Conservation (phyloP, 2,888 invertebrate genomes). For the Lordiphosa fenestrarum region DNA sequence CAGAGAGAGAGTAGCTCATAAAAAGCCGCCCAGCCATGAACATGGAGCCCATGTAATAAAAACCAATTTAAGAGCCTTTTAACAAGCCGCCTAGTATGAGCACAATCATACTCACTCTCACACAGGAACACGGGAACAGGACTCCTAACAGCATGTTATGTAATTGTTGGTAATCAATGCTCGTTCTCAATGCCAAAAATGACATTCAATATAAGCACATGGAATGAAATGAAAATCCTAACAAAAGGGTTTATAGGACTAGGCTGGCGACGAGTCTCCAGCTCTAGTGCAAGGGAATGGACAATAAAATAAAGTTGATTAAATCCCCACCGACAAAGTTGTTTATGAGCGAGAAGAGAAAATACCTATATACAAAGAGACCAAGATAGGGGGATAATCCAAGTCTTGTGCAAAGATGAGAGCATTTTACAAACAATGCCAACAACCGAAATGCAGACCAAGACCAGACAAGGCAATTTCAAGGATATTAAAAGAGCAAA, state of each 20-base stretch:
- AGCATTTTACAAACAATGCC: constrained; percentile 31
- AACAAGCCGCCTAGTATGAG: constrained; percentile 21
- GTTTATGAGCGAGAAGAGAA: constrained; percentile 30
- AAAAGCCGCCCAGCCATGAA: constrained; percentile 19
- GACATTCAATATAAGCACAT: constrained; percentile 27
- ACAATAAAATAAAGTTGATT: constrained; percentile 55
- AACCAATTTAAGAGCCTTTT: constrained; percentile 44
- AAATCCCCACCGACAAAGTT: constrained; percentile 41
- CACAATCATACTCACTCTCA: background rate
- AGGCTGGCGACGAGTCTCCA: constrained; percentile 7
- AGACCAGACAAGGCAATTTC: constrained; percentile 20
- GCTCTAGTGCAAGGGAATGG: constrained; percentile 7
- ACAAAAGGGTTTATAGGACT: constrained; percentile 18
- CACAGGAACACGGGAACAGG: constrained; percentile 14
- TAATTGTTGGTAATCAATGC: constrained; percentile 44
- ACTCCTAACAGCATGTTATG: constrained; percentile 9
- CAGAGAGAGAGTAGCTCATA: constrained; percentile 10
- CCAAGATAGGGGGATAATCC: constrained; percentile 14
- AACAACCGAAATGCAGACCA: constrained; percentile 20
- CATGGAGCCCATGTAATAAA: constrained; percentile 34
- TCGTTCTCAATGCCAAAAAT: constrained; percentile 18
- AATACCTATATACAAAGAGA: constrained; percentile 7
- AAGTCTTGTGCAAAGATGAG: constrained; percentile 14
- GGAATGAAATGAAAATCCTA: constrained; percentile 37
- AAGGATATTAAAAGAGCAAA: constrained; percentile 42